Evolutionary conservation across 2,888 invertebrate genomes (phyloP), one percentile per base, ranked within the genome.

Genomic region (Horisme vitalbata): DNA sequence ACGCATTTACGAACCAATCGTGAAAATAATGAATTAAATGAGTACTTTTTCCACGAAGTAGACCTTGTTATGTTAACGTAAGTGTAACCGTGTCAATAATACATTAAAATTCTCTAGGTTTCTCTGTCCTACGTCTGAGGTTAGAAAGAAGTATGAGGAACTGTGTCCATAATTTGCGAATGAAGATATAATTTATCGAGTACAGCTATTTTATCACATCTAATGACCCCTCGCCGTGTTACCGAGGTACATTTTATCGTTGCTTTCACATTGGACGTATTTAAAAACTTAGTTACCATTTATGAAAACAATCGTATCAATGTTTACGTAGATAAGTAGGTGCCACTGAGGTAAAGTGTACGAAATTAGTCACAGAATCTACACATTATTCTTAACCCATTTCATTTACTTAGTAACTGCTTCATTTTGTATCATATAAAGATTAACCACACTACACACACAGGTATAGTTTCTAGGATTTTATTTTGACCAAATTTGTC

Each of bases 11-110:
- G 47, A 57, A 64, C 53, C 68, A 72, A 74, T 75, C 68, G 52
- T 57, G 44, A 49, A 73, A 75, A 63, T 85, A 85, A 84, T 88
- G 86, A 88, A 83, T 88, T 83, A 87, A 87, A 84, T 78, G 55
- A 50, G 49, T 57, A 61, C 47, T 81, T 68, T 79, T 80, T 73
- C 63, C 33, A 39, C 51, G 35, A 68, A 79, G 58, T 71, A 63
- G 60, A 38, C 49, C 52, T 57, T 41, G 58, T 68, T 66, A 68
- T 52, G 32, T 50, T 39, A 51, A 61, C 60, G 36, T 53, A 72
- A 63, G 56, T 58, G 32, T 62, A 54, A 52, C 58, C 57, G 55
- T 56, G 59, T 47, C 57, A 63, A 67, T 72, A 76, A 71, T 68
- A 71, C 13, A 59, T 63, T 61, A 59, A 62, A 71, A 77, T 81